These are phyloP conservation scores for Diarsia dahlii DNA, from an alignment of 2,888 invertebrate species.

Conservation along the genomic window DNA sequence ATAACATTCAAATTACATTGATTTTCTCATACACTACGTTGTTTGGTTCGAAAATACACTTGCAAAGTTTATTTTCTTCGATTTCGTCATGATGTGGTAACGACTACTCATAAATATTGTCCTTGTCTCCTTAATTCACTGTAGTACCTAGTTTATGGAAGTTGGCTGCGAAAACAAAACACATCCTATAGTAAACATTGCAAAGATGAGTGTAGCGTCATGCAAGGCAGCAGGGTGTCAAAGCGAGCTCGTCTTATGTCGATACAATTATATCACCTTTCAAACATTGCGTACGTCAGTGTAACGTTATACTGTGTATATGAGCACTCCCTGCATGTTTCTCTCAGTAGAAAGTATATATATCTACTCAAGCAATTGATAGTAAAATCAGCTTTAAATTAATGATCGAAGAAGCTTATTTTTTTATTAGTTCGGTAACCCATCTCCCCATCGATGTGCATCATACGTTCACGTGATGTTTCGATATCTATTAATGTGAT, in stretches of 20 bases:
- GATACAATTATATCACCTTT: conserved; percentile 41
- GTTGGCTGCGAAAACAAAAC: conserved; percentile 41
- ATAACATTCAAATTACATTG: conserved; percentile 50
- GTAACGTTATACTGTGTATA: conserved; percentile 5
- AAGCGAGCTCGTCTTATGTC: conserved; percentile 28
- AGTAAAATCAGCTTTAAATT: conserved; percentile 44
- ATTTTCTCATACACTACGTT: conserved; percentile 38
- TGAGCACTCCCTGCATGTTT: not conserved
- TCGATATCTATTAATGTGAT: conserved; percentile 26
- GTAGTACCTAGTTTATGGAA: conserved; percentile 8
- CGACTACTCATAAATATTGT: conserved; percentile 44
- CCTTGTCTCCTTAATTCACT: conserved; percentile 30
- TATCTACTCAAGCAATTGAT: conserved; percentile 32
- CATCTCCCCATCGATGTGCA: conserved; percentile 21
- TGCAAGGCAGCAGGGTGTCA: conserved; percentile 54
- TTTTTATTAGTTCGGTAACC: conserved; percentile 65
- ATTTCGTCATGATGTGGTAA: conserved; percentile 35
- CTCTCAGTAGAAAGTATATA: conserved; percentile 24
- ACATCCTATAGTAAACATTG: conserved; percentile 58
- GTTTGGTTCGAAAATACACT: conserved; percentile 40
- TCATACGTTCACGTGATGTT: conserved; percentile 27
- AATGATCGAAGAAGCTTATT: conserved; percentile 21
- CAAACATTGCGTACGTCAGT: conserved; percentile 34
- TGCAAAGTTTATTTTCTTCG: conserved; percentile 29
- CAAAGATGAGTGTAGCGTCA: conserved; percentile 56